Conservation (phyloP, 2,113 vertebrate species). For the Potamarius usumacintae region DNA sequence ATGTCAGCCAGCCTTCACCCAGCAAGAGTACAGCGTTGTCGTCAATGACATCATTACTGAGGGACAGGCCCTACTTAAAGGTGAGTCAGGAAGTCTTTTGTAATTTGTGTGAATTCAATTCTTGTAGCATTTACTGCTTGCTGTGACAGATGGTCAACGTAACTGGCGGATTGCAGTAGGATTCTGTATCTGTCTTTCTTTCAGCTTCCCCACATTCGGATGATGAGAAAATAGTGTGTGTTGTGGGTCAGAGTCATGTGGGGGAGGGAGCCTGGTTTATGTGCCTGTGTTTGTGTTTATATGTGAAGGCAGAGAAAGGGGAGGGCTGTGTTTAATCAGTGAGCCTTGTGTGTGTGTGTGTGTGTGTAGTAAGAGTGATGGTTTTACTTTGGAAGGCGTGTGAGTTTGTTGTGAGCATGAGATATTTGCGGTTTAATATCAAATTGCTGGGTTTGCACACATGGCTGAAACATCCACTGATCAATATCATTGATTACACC, state of each 20-base stretch:
- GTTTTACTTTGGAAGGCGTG: slow-evolving; percentile 29
- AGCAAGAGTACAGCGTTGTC: slow-evolving; percentile 81
- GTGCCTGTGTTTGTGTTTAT: slow-evolving; percentile 28
- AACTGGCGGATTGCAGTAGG: neutral
- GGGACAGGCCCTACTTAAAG: slow-evolving; percentile 85
- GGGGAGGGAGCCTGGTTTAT: slow-evolving; percentile 33
- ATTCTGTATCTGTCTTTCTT: slow-evolving; percentile 2
- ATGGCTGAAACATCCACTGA: slow-evolving; percentile 35
- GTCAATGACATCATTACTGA: slow-evolving; percentile 75
- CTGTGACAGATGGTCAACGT: neutral
- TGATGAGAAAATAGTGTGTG: slow-evolving; percentile 39
- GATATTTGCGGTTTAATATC: slow-evolving; percentile 32
- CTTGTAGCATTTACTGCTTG: neutral
- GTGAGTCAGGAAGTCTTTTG: slow-evolving; percentile 64
- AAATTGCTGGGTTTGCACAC: slow-evolving; percentile 20
- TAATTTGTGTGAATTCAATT: neutral
- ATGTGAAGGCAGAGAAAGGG: slow-evolving; percentile 34
- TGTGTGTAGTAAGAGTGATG: neutral
- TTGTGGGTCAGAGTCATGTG: neutral
- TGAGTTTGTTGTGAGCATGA: slow-evolving; percentile 29
- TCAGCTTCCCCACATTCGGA: neutral
- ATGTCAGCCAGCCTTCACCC: slow-evolving; percentile 85
- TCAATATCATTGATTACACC: slow-evolving; percentile 51
- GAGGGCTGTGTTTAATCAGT: slow-evolving; percentile 31
- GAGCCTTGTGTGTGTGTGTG: neutral